Evolutionary conservation across 1,140 invertebrate genomes (phyloP), one percentile per base, ranked within the genome.

Genomic region (Eurosta solidaginis): DNA sequence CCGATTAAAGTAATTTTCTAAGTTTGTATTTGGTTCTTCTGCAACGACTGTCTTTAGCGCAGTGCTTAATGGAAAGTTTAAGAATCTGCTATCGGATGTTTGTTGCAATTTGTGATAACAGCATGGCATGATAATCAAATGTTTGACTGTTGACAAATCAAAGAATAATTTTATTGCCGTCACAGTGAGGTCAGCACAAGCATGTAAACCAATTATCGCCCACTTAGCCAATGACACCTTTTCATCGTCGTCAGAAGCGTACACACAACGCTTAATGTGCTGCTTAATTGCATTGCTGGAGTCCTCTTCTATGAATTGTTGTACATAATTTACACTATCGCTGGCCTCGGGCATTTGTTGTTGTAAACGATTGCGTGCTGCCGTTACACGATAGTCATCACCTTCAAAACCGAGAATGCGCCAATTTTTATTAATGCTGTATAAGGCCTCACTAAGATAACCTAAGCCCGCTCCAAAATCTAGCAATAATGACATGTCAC

Each of bases 401-500:
- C 91, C 91, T 88, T 97, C 95, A 25, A 96, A 83, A 12, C 94
- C 95, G 7, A 96, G 88, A 6, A 96, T 91, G 81, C 91, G 89
- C 77, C 92, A 91, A 5, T 90, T 89, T 79, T 92, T 91, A 44
- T 90, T 90, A 12, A 80, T 80, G 84, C 92, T 88, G 81, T 91
- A 89, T 44, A 96, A 81, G 17, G 93, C 81, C 84, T 94, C 91
- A 79, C 93, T 92, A 25, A 96, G 86, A 83, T 96, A 95, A n/a
- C 95, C 95, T 88, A 95, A 88, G 42, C 95, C 95, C 49, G 93
- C 91, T n/a, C 95, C 95, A 81, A 96, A 90, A 89, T 96, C 95
- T 6, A 96, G 88, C 52, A 96, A 89, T n/a, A 91, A 88, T 78
- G 89, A 82, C 81, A 92, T 89, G 10, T 88, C 84, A 25, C 89